A percentile compares a stretch with the other conserved stretches of the same genome.
These are phyloP conservation scores for Lanius collurio DNA, from an alignment of 2,113 vertebrate species.

Conservation along the genomic window DNA sequence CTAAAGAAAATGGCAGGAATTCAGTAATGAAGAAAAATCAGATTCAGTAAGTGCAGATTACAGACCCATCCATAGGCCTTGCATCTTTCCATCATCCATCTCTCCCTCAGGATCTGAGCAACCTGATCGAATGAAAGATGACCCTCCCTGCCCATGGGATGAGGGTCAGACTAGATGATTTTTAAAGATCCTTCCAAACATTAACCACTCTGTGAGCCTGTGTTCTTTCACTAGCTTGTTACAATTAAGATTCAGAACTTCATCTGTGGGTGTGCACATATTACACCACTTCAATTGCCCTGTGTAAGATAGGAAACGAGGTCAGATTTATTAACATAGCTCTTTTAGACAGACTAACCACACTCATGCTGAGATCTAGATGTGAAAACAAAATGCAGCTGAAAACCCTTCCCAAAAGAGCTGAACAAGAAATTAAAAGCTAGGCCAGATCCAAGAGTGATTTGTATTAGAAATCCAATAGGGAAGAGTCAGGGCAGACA, in stretches of 20 bases:
- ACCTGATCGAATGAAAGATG: not conserved
- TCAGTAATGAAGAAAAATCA: not conserved
- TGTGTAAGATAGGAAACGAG: not conserved
- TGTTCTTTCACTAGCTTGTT: not conserved
- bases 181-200: not conserved
- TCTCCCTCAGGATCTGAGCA: not conserved
- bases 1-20: not conserved
- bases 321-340: not conserved
- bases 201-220: not conserved
- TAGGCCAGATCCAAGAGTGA: not conserved
- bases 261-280: not conserved
- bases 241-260: not conserved
- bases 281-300: not conserved
- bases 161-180: not conserved
- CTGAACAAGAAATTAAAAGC: not conserved
- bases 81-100: not conserved
- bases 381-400: not conserved
- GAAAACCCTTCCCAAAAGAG: not conserved
- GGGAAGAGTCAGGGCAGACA: not conserved
- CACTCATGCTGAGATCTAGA: not conserved
- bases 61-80: not conserved
- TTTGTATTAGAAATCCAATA: not conserved
- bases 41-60: not conserved
- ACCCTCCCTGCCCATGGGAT: not conserved
- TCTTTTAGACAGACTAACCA: not conserved